These are phyloP conservation scores for Ciconia nigra DNA, from an alignment of 2,797 vertebrate genomes.

Conservation along the genomic window DNA sequence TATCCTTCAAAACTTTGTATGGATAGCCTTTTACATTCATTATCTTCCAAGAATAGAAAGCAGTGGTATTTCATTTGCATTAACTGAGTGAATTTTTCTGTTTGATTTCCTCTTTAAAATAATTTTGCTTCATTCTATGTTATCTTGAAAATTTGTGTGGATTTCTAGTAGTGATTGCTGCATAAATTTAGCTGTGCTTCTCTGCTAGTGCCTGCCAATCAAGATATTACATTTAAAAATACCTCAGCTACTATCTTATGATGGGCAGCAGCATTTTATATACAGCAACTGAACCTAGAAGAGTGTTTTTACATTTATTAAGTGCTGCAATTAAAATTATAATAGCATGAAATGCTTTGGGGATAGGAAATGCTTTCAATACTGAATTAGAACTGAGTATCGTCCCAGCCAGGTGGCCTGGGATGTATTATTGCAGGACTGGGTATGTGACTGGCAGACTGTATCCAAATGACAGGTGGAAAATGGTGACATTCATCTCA, in stretches of 20 bases:
- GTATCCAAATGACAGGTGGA: not conserved
- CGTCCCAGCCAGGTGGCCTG: not conserved
- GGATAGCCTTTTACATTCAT: not conserved
- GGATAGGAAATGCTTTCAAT: not conserved
- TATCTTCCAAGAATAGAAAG: not conserved
- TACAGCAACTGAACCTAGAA: not conserved
- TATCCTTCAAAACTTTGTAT: not conserved
- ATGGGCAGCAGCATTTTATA: not conserved
- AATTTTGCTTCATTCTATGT: not conserved
- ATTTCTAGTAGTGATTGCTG: not conserved
- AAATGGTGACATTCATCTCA: not conserved
- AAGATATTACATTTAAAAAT: not conserved
- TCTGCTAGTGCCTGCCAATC: not conserved
- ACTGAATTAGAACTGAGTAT: not conserved
- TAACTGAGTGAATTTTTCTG: not conserved
- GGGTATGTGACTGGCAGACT: not conserved
- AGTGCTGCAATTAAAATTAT: not conserved
- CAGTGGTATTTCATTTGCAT: not conserved
- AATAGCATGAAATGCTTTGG: not conserved
- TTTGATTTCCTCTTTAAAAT: not conserved
- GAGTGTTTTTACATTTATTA: not conserved
- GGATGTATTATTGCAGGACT: not conserved
- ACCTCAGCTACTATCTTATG: not conserved
- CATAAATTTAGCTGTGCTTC: not conserved
- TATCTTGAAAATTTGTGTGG: not conserved